Base-by-base conservation (phyloP, 37 sponge, comb jelly and placozoan species). In the Tethya wilhelma region DNA sequence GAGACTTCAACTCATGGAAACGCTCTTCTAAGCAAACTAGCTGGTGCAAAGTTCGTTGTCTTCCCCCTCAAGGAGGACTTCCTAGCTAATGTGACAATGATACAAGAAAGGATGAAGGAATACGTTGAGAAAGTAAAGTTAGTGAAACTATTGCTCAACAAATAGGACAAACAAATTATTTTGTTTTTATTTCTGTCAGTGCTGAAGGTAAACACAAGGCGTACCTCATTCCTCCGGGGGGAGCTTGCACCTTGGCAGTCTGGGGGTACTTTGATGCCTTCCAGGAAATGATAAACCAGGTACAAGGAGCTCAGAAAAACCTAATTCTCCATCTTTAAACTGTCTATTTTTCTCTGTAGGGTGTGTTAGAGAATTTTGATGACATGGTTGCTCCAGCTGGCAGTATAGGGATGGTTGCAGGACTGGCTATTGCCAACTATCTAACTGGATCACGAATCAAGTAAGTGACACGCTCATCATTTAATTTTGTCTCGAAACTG, bases 251-350 rank as follows among this genome's bases (percentile, higher is more conserved):
- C 28, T 46, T 82, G 8, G 96, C 93, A 3, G 60, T 31, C 19
- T 95, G 93, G 93, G 96, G 93, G 11, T 88, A 89, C 62, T 79
- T 95, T 44, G 90, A 92, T 34, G 74, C 71, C 33, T 95, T 80
- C 73, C 56, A 57, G 60, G 96, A 95, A 75, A 74, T 94, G 79
- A 67, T 87, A 43, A 69, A 83, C 0, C 93, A 90, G 87, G 91
- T 79, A 38, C n/a, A 34, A n/a, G n/a, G n/a, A n/a, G n/a, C n/a
- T n/a, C n/a, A n/a, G n/a, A n/a, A n/a, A n/a, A n/a, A n/a, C n/a
- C n/a, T n/a, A n/a, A n/a, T n/a, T n/a, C n/a, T n/a, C n/a, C n/a
- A n/a, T n/a, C n/a, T n/a, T n/a, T n/a, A n/a, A n/a, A n/a, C n/a
- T n/a, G n/a, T n/a, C n/a, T n/a, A n/a, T n/a, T n/a, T n/a, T n/a